Base-by-base conservation (phyloP, 2,797 vertebrate genomes). In the Menidia menidia region DNA sequence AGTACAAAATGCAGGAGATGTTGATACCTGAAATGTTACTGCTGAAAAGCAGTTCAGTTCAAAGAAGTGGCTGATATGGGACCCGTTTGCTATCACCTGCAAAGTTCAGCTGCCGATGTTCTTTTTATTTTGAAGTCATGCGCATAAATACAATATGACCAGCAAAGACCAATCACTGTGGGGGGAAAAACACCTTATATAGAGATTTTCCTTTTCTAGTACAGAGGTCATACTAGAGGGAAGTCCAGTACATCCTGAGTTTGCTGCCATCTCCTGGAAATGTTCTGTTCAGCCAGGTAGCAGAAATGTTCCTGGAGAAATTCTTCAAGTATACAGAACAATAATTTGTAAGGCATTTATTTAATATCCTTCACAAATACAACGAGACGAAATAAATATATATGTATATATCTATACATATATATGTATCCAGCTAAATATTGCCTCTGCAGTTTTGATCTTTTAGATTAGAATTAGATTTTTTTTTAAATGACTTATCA, bases 261-360 rank as follows among this genome's bases (percentile, higher is more conserved):
- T 45, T 72, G 61, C 61, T 39, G 62, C 56, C 51, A 65, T 72
- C 62, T 72, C 4, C 62, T 65, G 62, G 56, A 60, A 6, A 41
- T 11, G 33, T 51, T 68, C 50, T 68, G 25, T 19, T 43, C 35
- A 58, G 15, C 39, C 11, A 6, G 30, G 4, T 15, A 30, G 43
- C 4, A 18, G 15, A 43, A 19, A 31, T 45, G 6, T 62, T 32
- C 43, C 25, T 44, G 50, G 6, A 25, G 25, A 25, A 25, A 45
- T 19, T 39, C 35, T 39, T 9, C 5, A 5, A 9, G 35, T 3
- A 18, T 41, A 14, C 6, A 11, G n/a, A 8, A 42, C 15, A 35
- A 0, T 44, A 43, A 71, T 19, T 7, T 59, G 30, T 52, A 7
- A 52, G 11, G 12, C 11, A 31, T 14, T 32, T 16, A 25, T 25